phyloP scores from a whole-genome alignment of 2,113 vertebrate genomes.

The Perca schrenkii region DNA sequence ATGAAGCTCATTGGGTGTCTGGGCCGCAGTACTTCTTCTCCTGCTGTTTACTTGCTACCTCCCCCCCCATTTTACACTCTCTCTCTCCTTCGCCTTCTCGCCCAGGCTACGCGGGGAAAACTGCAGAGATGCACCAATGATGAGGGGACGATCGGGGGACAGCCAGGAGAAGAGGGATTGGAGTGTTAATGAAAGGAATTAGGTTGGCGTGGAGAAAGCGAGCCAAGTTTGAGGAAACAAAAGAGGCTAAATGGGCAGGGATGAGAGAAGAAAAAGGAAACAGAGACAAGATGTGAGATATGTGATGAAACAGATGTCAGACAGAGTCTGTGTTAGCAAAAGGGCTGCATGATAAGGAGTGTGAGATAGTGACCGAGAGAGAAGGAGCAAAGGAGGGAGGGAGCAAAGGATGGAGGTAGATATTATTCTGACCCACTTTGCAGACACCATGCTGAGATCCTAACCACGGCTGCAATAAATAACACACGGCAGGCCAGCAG shows the following conservation, averaged over 20 bases:
- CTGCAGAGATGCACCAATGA: constrained; percentile 27
- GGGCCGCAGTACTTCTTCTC: constrained; percentile 44
- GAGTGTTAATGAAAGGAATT: constrained; percentile 38
- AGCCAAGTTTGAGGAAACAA: constrained; percentile 42
- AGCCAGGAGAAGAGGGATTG: constrained; percentile 16
- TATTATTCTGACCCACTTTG: constrained; percentile 85
- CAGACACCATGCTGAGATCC: constrained; percentile 78
- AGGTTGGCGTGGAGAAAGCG: constrained; percentile 12
- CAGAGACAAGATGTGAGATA: constrained; percentile 38
- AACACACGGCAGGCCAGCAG: constrained; percentile 77
- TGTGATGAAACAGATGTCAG: constrained; percentile 51
- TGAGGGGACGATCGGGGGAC: not conserved
- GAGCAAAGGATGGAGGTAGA: constrained; percentile 64
- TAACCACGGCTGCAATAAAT: constrained; percentile 83
- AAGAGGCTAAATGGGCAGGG: constrained; percentile 29
- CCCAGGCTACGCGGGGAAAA: not conserved
- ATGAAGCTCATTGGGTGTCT: constrained; percentile 76
- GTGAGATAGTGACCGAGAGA: constrained; percentile 51
- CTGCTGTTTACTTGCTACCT: constrained; percentile 65
- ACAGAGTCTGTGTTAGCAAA: constrained; percentile 48
- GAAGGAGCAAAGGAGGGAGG: constrained; percentile 43
- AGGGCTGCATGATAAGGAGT: constrained; percentile 50
- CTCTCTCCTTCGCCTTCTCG: not conserved
- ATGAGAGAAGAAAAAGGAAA: constrained; percentile 10
- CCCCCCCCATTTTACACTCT: constrained; percentile 16